phyloP scores from a whole-genome alignment of 2,113 vertebrate genomes.

The Cyprinus carpio region DNA sequence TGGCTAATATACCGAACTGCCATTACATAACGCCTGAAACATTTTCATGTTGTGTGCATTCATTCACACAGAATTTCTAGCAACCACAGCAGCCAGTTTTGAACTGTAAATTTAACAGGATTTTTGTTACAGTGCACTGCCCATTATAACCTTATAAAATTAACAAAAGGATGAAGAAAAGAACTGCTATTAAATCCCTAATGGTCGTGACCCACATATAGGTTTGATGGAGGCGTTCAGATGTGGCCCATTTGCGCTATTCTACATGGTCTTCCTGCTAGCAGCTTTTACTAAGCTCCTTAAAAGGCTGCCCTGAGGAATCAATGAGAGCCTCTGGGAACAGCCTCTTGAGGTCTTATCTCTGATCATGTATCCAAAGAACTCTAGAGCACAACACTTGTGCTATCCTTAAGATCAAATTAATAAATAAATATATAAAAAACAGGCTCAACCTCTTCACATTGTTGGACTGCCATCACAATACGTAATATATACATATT shows the following conservation, averaged over 20 bases:
- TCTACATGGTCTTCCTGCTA: slow-evolving; percentile 76
- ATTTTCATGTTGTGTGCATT: neutral
- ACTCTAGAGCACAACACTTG: slow-evolving; percentile 64
- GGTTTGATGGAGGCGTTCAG: slow-evolving; percentile 75
- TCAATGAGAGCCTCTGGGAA: slow-evolving; percentile 73
- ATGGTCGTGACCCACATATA: slow-evolving; percentile 71
- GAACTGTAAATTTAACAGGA: neutral
- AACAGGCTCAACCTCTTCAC: slow-evolving; percentile 14
- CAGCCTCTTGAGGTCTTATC: slow-evolving; percentile 74
- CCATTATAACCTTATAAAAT: slow-evolving; percentile 59
- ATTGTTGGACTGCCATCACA: neutral
- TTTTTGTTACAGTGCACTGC: slow-evolving; percentile 2
- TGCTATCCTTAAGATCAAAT: slow-evolving; percentile 54
- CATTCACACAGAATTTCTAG: neutral
- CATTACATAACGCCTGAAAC: neutral
- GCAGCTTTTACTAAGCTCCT: slow-evolving; percentile 80
- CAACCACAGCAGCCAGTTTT: neutral
- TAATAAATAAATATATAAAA: neutral
- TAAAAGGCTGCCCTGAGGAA: slow-evolving; percentile 77
- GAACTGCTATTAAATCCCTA: slow-evolving; percentile 71
- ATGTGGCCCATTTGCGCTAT: slow-evolving; percentile 73
- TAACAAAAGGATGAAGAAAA: slow-evolving; percentile 70
- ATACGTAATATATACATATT: neutral
- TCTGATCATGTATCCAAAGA: slow-evolving; percentile 75
- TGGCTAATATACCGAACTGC: neutral